Evolutionary conservation across 2,797 vertebrate genomes (phyloP), one percentile per base, ranked within the genome.

Genomic region (Cygnus olor): DNA sequence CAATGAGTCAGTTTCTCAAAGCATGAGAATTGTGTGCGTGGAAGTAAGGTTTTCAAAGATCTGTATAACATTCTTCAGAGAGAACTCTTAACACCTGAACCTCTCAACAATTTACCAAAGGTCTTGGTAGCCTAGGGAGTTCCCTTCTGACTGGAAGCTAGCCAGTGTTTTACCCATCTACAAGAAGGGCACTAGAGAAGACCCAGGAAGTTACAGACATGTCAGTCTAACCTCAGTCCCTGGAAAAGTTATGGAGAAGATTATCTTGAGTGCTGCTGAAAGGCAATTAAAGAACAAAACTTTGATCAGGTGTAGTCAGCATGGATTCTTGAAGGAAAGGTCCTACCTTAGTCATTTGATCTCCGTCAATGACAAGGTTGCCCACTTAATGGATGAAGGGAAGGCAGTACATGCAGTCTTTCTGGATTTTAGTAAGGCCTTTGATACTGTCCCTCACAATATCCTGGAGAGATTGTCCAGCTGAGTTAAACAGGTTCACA

Each of bases 41-140:
- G 64, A 96, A 96, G 74, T 77, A 86, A 96, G 83, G 76, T 57
- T 94, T 81, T 89, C 71, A 83, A 96, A 94, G 70, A 60, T 80
- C 69, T 85, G 53, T 69, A 91, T 81, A 77, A 89, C 93, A 28
- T 64, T 87, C 70, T 70, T 9, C 49, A 3, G 44, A 83, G 69
- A 74, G 89, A 94, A 49, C 7, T 63, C 61, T 60, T 94, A 56
- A 34, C 49, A 25, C 27, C 60, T 61, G 60, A 24, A 61, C 22
- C 34, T 34, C 60, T 61, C 36, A 61, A 14, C 57, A 58, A 27
- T 61, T 61, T 38, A 61, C 34, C 36, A 61, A 61, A 60, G n/a
- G n/a, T 10, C 21, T 10, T 60, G n/a, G 36, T 11, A 25, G 57
- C 15, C 34, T 61, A 25, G 58, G 34, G 58, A 27, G 22, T 17